phyloP scores from a whole-genome alignment of 2,797 vertebrate species.

The Acanthiza pusilla region DNA sequence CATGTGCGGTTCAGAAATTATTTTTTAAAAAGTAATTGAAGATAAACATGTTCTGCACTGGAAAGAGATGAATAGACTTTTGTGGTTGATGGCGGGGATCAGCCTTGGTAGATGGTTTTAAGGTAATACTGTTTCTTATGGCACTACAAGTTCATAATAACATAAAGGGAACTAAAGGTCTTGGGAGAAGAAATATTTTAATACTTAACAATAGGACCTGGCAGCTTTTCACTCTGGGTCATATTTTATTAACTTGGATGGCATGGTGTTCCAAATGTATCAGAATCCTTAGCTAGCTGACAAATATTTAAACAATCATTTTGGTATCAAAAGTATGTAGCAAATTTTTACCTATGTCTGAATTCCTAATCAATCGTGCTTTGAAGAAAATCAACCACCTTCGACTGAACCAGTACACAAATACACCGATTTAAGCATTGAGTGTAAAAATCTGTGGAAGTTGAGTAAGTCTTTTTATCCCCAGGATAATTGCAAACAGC shows the following conservation, averaged over 20 bases:
- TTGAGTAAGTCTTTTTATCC: neutral
- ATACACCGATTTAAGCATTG: neutral
- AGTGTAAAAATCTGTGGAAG: neutral
- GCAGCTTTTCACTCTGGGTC: fast-evolving
- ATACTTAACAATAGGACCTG: neutral
- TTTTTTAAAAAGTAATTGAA: neutral
- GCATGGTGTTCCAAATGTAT: neutral
- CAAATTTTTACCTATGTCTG: neutral
- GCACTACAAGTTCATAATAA: neutral
- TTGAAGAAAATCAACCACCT: neutral
- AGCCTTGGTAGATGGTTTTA: neutral
- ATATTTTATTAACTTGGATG: neutral
- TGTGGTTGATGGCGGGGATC: neutral
- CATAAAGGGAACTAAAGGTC: neutral
- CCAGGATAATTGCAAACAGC: neutral
- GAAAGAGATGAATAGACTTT: neutral
- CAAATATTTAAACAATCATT: neutral
- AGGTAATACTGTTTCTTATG: neutral
- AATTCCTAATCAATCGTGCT: neutral
- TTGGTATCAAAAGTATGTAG: neutral
- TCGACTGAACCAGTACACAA: neutral
- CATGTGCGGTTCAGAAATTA: neutral
- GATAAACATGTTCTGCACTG: neutral
- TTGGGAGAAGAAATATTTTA: neutral
- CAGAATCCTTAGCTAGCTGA: neutral